Base-by-base conservation (phyloP, 2,113 vertebrate genomes). In the Hipposideros armiger region DNA sequence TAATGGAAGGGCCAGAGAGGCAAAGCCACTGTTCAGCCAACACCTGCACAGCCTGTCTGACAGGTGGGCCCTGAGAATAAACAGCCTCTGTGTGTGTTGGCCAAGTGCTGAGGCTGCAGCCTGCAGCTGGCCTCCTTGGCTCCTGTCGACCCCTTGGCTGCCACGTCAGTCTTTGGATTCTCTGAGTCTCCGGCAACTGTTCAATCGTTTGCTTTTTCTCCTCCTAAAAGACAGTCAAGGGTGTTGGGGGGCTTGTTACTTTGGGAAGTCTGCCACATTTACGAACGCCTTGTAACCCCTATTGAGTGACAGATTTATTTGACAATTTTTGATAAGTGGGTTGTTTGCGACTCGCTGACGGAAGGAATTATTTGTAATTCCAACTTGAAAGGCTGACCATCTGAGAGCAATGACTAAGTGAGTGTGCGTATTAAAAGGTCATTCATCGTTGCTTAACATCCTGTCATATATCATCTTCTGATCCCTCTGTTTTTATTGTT, bases 311-410 rank as follows among this genome's bases (percentile, higher is more conserved):
- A 97, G 97, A 98, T 98, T 98, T 98, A 98, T 98, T 98, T 98
- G 98, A 97, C 98, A 95, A 96, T 98, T 98, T 98, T 98, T 98
- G 98, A 98, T 98, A 98, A 98, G 98, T 98, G 97, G 96, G 97
- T 98, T 98, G 98, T 98, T 98, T 98, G 98, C 94, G 96, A 98
- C 98, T 98, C 85, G 90, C 96, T 97, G 97, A 98, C 73, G 94
- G 77, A 98, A 96, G 97, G 98, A 98, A 98, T 98, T 98, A 98
- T 98, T 98, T 98, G 98, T 98, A 97, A 98, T 98, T 98, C 98
- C 97, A 94, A 97, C 97, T 98, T 98, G 98, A 98, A 98, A 98
- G 98, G 95, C 96, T 96, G 98, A 83, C 73, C 96, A 64, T 98
- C 97, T 95, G 98, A 98, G 97, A 98, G 98, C 89, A n/a, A 20